Conservation (phyloP, 2,888 invertebrate genomes). For the Heterodera filipjevi region DNA sequence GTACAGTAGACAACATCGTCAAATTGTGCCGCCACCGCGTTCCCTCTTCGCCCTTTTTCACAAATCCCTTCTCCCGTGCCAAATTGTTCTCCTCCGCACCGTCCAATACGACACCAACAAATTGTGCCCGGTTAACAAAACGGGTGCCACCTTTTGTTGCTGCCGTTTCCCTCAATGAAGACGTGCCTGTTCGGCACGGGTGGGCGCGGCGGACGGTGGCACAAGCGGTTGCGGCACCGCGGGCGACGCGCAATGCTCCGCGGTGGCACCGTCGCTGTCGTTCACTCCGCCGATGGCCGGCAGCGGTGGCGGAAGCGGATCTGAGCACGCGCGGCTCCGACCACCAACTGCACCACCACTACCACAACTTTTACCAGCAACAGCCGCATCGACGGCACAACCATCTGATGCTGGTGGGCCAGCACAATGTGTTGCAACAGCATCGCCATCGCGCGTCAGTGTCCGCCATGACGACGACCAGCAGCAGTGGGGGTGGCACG, state of each 20-base stretch:
- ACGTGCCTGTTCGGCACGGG: background rate
- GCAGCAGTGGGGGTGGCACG: no score
- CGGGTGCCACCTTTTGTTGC: background rate
- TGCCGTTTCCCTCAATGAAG: background rate
- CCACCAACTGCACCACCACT: background rate
- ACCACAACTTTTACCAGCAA: background rate
- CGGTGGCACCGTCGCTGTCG: background rate
- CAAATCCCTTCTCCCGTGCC: no score
- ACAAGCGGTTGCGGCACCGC: background rate
- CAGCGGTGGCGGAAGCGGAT: background rate
- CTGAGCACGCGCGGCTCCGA: slow-evolving; percentile 1
- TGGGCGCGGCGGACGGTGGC: background rate
- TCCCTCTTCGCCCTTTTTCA: no score
- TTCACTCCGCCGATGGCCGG: slow-evolving; percentile 7
- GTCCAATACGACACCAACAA: no score
- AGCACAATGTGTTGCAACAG: background rate
- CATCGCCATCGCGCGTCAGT: background rate
- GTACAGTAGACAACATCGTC: no score
- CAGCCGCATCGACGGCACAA: background rate
- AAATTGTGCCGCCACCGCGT: no score
- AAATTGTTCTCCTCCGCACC: no score
- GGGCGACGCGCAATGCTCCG: background rate
- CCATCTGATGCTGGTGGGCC: background rate
- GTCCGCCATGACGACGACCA: background rate
- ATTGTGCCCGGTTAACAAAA: no score